A percentile compares a stretch with the other conserved stretches of the same genome.
Evolutionary conservation across 2,888 invertebrate genomes (phyloP).

Genomic region (Papilio protenor): DNA sequence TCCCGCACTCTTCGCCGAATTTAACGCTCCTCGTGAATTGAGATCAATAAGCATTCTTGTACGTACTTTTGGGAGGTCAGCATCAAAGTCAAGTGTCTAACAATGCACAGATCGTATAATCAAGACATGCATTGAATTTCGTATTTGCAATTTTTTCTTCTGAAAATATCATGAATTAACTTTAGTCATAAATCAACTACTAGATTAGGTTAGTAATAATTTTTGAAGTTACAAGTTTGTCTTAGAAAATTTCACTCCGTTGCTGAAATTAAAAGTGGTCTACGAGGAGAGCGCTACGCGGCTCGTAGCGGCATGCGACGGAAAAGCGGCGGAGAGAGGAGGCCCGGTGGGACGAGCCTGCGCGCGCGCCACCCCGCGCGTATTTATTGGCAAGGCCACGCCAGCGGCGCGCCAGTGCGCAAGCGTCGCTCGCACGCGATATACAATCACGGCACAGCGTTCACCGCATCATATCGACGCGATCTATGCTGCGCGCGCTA

Average conservation of each 20-base stretch:
- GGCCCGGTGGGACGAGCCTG: slow-evolving; percentile 75
- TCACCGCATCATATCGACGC: slow-evolving; percentile 66
- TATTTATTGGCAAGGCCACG: slow-evolving; percentile 84
- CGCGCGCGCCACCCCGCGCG: slow-evolving; percentile 70
- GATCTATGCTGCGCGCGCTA: slow-evolving; percentile 71
- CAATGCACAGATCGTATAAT: slow-evolving; percentile 41
- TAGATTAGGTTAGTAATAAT: too few species aligned
- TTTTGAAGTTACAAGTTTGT: too few species aligned
- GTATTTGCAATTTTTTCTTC: not conserved
- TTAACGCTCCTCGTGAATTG: slow-evolving; percentile 58
- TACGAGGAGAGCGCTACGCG: slow-evolving; percentile 64
- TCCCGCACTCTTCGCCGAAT: slow-evolving; percentile 73
- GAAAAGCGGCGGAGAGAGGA: slow-evolving; percentile 75
- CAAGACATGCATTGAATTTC: slow-evolving; percentile 39
- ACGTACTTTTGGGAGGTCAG: slow-evolving; percentile 46
- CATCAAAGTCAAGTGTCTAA: slow-evolving; percentile 45
- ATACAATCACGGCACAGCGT: slow-evolving; percentile 68
- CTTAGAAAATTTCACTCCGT: slow-evolving; percentile 20
- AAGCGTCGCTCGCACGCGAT: slow-evolving; percentile 78
- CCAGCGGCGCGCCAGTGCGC: slow-evolving; percentile 80
- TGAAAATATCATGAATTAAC: not conserved
- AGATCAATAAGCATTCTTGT: slow-evolving; percentile 45
- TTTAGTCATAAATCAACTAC: not conserved
- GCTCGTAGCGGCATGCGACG: slow-evolving; percentile 65
- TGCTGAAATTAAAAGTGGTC: slow-evolving; percentile 53